Evolutionary conservation across 2,113 vertebrate genomes (phyloP).

Genomic region (Heterotilapia buettikoferi): DNA sequence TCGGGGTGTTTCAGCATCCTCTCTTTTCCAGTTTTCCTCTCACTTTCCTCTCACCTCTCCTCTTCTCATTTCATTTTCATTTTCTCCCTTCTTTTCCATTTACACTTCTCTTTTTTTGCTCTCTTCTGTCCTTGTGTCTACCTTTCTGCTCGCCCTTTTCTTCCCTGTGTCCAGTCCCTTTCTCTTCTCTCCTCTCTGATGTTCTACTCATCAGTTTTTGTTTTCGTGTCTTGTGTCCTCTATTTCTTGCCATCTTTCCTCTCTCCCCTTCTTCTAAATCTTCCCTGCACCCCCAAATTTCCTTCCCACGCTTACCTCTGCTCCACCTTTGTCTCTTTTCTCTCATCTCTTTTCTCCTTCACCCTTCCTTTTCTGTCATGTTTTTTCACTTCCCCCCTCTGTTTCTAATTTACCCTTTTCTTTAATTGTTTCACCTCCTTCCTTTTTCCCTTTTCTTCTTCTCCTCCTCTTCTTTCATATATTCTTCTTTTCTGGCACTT

Average conservation of each 20-base stretch:
- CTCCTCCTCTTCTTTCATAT: background rate
- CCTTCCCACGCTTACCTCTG: background rate
- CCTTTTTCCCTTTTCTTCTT: rapidly evolving
- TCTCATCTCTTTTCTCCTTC: background rate
- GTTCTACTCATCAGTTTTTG: background rate
- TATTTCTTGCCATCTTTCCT: background rate
- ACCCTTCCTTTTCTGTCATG: background rate
- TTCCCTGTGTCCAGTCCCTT: background rate
- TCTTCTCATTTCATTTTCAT: background rate
- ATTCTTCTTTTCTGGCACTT: background rate
- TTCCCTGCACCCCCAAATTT: background rate
- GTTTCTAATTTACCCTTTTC: background rate
- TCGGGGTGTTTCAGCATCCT: background rate
- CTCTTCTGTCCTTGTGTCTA: background rate
- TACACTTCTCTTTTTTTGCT: background rate
- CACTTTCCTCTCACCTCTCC: background rate
- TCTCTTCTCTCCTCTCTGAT: background rate
- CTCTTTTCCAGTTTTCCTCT: background rate
- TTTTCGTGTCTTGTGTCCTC: background rate
- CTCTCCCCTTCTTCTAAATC: background rate
- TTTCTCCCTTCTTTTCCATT: background rate
- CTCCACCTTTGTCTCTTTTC: background rate
- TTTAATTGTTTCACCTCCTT: background rate
- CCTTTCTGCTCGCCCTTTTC: background rate
- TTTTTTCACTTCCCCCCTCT: background rate